A percentile compares a stretch with the other conserved stretches of the same genome.
Conservation (phyloP, 2,797 vertebrate species). For the Alauda arvensis region DNA sequence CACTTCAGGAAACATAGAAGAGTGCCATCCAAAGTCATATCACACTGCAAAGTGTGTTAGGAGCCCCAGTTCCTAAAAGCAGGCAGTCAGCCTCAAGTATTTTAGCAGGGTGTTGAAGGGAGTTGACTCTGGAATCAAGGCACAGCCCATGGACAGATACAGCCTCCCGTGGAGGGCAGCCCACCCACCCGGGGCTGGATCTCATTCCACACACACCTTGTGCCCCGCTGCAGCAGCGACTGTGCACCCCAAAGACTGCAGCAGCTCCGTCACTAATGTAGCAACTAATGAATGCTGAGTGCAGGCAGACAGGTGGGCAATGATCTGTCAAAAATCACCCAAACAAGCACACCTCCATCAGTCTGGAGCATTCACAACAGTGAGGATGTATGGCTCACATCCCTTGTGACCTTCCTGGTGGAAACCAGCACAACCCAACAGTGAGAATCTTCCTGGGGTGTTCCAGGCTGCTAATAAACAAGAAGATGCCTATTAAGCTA, state of each 20-base stretch:
- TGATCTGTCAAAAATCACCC: neutral
- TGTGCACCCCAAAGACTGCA: accelerated
- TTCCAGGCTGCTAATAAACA: neutral
- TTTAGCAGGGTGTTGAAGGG: neutral
- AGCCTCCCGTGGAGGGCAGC: neutral
- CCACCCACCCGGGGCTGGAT: accelerated
- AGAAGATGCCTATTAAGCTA: neutral
- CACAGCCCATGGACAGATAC: neutral
- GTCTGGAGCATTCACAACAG: neutral
- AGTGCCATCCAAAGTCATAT: accelerated
- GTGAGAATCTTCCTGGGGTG: neutral
- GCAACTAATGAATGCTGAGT: neutral
- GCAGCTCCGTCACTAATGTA: neutral
- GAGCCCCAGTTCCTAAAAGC: neutral
- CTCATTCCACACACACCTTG: accelerated
- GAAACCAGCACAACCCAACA: neutral
- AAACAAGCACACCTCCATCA: neutral
- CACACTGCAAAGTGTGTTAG: neutral
- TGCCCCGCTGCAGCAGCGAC: neutral
- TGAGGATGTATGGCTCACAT: neutral
- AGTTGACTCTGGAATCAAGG: neutral
- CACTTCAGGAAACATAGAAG: neutral
- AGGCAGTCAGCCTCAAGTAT: neutral
- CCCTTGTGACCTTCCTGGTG: neutral
- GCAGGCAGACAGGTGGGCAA: neutral